Base-by-base conservation (phyloP, 2,797 vertebrate genomes). In the Tarsius wallacei region DNA sequence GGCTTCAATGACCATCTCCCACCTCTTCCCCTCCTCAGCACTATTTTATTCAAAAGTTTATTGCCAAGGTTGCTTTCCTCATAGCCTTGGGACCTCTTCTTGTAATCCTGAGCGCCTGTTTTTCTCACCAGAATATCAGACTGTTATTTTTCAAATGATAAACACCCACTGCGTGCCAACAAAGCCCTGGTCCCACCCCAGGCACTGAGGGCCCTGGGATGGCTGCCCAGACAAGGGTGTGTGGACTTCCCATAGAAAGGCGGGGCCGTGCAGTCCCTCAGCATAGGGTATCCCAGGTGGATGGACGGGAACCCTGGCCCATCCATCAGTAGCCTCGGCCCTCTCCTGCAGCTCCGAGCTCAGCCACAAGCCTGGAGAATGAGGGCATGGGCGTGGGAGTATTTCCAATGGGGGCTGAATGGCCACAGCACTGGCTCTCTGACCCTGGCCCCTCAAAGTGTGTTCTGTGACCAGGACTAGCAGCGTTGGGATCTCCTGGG, bases 71-170 rank as follows among this genome's bases (percentile, higher is more conserved):
- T 86, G 28, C 22, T 95, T 92, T 91, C 47, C 71, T 83, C 24
- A 3, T 83, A 93, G 95, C 63, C 90, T 93, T 96, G 94, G 80
- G 91, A 68, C 57, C 36, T 87, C 71, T 66, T 96, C n/a, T 88
- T 94, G 7, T 73, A 92, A 85, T 97, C 9, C 31, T 61, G 82
- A 87, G 17, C 90, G 77, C 4, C 81, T 84, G 66, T 96, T 96
- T 97, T 96, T 92, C 91, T 93, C 87, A 86, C 68, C 73, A 87
- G 81, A 95, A 47, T 88, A 96, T 93, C 73, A 94, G 87, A 74
- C 63, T 97, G 78, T 90, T 93, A 86, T 63, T 97, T 93, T 96
- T 96, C 77, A 90, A 88, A 90, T 57, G 89, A 97, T 95, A 92
- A 97, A 90, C 74, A 88, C 33, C 68, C 42, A 57, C 73, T 93